A percentile compares a stretch with the other conserved stretches of the same genome.
Evolutionary conservation across 2,113 vertebrate genomes (phyloP).

Genomic region (Nestor notabilis): DNA sequence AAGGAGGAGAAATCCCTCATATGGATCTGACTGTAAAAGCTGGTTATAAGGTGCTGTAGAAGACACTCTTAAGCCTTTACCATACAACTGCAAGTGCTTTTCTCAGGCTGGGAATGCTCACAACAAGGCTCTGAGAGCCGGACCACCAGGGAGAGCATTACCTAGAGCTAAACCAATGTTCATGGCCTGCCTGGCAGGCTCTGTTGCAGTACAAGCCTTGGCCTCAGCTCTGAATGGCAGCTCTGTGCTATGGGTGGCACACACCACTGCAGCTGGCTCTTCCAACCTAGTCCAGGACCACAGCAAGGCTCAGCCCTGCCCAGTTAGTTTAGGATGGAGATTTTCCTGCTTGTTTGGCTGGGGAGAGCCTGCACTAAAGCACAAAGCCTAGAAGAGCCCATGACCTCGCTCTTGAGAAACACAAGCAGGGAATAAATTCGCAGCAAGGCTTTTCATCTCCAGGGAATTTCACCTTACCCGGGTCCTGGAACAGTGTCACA

Average conservation of each 20-base stretch:
- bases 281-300: neutral
- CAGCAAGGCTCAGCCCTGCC: neutral
- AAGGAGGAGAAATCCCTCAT: neutral
- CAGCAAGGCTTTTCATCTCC: neutral
- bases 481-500: neutral
- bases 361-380: neutral
- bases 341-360: neutral
- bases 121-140: neutral
- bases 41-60: neutral
- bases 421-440: neutral
- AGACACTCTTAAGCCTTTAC: neutral
- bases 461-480: neutral
- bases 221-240: neutral
- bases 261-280: neutral
- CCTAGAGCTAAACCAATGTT: neutral
- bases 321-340: neutral
- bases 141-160: neutral
- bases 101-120: neutral
- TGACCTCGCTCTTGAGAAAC: neutral
- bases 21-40: accelerated
- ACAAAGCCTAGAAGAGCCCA: neutral
- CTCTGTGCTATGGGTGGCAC: neutral
- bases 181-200: neutral
- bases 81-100: neutral
- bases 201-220: accelerated